A percentile compares a stretch with the other conserved stretches of the same genome.
phyloP scores from a whole-genome alignment of 2,888 invertebrate genomes.

The Cerastis rubricosa region DNA sequence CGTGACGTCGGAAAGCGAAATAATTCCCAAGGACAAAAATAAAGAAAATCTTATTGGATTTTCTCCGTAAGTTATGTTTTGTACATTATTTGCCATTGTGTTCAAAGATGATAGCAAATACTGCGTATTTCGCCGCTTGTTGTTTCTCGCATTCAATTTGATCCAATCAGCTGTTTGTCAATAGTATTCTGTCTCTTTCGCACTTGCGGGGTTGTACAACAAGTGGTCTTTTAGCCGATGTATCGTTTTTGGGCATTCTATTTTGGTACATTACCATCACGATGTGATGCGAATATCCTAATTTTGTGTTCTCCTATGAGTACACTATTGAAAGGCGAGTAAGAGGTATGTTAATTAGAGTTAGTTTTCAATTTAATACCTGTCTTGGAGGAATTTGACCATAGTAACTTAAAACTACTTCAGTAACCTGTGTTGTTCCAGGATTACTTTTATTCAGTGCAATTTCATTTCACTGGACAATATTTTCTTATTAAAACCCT shows the following conservation, averaged over 20 bases:
- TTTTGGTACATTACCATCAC: conserved; percentile 90
- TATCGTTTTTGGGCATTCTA: conserved; percentile 90
- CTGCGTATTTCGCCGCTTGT: conserved; percentile 55
- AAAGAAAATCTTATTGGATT: conserved; percentile 68
- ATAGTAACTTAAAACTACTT: conserved; percentile 34
- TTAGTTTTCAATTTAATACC: conserved; percentile 10
- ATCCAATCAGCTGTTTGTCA: conserved; percentile 89
- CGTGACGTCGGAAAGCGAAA: conserved; percentile 73
- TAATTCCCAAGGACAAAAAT: conserved; percentile 70
- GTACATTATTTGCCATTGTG: conserved; percentile 27
- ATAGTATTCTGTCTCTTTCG: conserved; percentile 82
- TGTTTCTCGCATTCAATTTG: conserved; percentile 76
- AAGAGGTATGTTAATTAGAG: conserved; percentile 77
- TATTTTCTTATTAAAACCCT: not conserved
- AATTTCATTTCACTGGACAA: conserved; percentile 6
- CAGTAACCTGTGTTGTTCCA: conserved; percentile 56
- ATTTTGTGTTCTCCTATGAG: conserved; percentile 83
- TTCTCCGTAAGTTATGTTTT: conserved; percentile 73
- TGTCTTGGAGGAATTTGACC: conserved; percentile 3
- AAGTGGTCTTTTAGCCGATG: conserved; percentile 82
- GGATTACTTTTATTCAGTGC: conserved; percentile 55
- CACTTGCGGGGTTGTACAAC: conserved; percentile 74
- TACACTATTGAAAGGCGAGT: conserved; percentile 76
- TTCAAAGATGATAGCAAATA: conserved; percentile 24
- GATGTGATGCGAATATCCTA: conserved; percentile 87